phyloP scores from a whole-genome alignment of 1,140 invertebrate species.

The Stenopsyche tienmushanensis region DNA sequence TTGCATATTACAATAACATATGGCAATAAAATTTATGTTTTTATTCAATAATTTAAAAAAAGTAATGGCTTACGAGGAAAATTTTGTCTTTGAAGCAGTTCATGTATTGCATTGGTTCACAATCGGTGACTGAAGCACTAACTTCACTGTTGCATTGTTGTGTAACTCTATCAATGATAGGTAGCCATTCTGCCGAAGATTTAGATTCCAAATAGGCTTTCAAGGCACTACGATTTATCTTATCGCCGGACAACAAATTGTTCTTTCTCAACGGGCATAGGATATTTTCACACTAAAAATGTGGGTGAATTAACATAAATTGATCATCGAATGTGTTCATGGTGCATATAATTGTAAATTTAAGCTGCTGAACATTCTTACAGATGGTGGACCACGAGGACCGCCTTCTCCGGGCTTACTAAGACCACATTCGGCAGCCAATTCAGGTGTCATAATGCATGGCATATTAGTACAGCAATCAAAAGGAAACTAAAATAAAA shows the following conservation, averaged over 20 bases:
- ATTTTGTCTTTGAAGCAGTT: conserved; percentile 23
- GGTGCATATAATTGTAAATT: no score
- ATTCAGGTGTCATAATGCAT: not conserved
- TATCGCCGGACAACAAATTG: conserved; percentile 24
- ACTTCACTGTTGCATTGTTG: conserved; percentile 6
- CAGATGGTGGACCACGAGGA: no score
- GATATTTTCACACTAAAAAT: conserved; percentile 33
- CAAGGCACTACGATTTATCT: conserved; percentile 15
- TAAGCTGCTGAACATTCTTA: no score
- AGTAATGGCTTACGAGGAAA: conserved; percentile 24
- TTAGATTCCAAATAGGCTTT: conserved; percentile 18
- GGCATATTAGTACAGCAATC: not conserved
- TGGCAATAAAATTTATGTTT: not conserved
- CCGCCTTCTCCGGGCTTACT: not conserved
- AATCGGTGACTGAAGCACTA: not conserved
- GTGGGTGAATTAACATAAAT: no score
- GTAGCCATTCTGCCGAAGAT: conserved; percentile 28
- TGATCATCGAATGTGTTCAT: no score
- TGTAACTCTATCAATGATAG: conserved; percentile 21
- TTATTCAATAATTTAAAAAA: no score
- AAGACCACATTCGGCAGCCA: not conserved
- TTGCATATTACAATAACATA: conserved; percentile 2
- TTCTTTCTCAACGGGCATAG: conserved; percentile 29
- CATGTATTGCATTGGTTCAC: conserved; percentile 20
- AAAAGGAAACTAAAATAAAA: not conserved